Evolutionary conservation across 2,797 vertebrate species (phyloP), one percentile per base, ranked within the genome.

Genomic region (Loriculus beryllinus): DNA sequence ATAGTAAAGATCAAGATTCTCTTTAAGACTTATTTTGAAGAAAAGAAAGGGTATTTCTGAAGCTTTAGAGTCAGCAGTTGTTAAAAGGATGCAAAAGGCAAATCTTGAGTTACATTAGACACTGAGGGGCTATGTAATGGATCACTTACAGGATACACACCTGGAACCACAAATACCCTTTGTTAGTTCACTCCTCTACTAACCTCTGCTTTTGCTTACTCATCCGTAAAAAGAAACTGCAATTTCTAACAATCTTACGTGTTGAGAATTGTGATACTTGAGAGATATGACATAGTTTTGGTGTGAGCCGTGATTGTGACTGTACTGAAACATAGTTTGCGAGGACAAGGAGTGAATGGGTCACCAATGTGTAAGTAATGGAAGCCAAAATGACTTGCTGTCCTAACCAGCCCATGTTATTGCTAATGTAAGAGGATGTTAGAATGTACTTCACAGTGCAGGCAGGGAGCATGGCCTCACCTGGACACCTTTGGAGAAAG

Each of bases 281-380:
- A 77, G 51, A 75, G 37, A 10, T 23, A n/a, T 14, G 20, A 7
- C 0, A 0, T 7, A 12, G 29, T 13, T 43, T 28, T 1, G 2
- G 7, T 3, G 1, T 8, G 40, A 52, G n/a, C 37, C 17, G 12
- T 16, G 15, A 56, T 31, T 64, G 56, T 25, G 60, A 60, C 0
- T 48, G 57, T n/a, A 12, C 29, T 59, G 39, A 86, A 42, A 28
- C 68, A 22, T 2, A 49, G 15, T 29, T 72, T 74, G 40, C 33
- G 10, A 12, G 49, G 52, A 12, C 37, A 47, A 39, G 47, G 45
- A 59, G 35, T 8, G n/a, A 79, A 51, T 3, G 13, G 20, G 23
- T 19, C 45, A 64, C n/a, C 45, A 29, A 8, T 2, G 25, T 9
- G 7, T 11, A 7, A 57, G 16, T 52, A 74, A 31, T 11, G 9